Conservation (phyloP, 1,140 invertebrate genomes). For the Armadillidium nasatum region DNA sequence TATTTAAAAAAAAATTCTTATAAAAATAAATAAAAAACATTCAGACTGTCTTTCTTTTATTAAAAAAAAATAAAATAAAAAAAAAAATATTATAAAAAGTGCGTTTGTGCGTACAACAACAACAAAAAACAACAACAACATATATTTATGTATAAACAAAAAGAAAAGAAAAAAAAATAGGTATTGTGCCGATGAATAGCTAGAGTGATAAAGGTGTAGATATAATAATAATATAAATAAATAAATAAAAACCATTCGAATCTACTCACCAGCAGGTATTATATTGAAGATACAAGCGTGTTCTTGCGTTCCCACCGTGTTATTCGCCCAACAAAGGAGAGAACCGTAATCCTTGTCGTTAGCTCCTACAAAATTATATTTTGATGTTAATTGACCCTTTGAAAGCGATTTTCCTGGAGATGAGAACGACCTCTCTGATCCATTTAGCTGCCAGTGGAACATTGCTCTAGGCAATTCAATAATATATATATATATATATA, state of each 20-base stretch:
- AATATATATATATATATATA: too few relatives aligned
- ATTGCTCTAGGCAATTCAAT: conserved; percentile 13
- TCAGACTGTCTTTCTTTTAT: neutral
- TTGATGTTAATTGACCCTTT: conserved; percentile 17
- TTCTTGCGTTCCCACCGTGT: conserved; percentile 71
- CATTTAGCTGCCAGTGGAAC: conserved; percentile 30
- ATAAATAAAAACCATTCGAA: neutral
- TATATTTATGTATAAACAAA: conserved; percentile 7
- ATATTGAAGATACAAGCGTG: conserved; percentile 75
- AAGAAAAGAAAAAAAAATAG: neutral
- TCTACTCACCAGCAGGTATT: conserved; percentile 67
- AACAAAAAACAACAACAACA: neutral
- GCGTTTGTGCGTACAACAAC: too few relatives aligned
- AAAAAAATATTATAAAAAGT: too few relatives aligned
- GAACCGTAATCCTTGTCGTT: conserved; percentile 77
- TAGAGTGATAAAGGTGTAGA: too few relatives aligned
- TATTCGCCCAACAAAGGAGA: conserved; percentile 78
- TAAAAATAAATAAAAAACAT: conserved; percentile 9
- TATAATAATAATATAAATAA: too few relatives aligned
- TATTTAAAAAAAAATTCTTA: too few relatives aligned
- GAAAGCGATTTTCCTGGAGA: conserved; percentile 13
- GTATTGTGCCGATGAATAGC: too few relatives aligned
- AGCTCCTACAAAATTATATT: conserved; percentile 29
- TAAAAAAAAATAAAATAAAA: too few relatives aligned
- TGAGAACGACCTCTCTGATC: conserved; percentile 25